Evolutionary conservation across 2,888 invertebrate genomes (phyloP), one percentile per base, ranked within the genome.

Genomic region (Ichneumon xanthorius): DNA sequence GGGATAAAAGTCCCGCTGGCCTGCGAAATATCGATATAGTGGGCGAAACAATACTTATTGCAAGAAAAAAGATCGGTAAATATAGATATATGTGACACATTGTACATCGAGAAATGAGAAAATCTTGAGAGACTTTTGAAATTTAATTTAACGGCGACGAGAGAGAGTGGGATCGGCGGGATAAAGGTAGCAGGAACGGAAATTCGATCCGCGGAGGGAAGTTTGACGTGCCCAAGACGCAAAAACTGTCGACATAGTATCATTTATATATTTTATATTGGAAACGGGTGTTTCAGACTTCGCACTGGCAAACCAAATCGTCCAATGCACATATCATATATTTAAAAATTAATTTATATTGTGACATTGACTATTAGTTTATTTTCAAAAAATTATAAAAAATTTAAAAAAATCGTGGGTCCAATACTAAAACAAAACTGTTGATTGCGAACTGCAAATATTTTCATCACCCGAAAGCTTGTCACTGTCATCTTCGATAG

Each of bases 391-490:
- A 11, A 7, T 19, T 1, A 22, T 58, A 14, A 22, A 22, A 22
- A 22, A 22, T 0, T 0, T 0, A 1, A 1, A 1, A 0, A 26
- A 58, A 26, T 58, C 5, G 1, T 26, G 11, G 22, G 4, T 22
- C 14, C 14, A 22, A 58, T 19, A 22, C 1, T 22, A 55, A 22
- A 6, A 26, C 19, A 26, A 26, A 7, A 77, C 16, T 5, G 50
- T 76, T n/a, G 67, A 33, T 50, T 67, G 77, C 91, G 92, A 33
- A 33, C 9, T 26, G 22, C 22, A 26, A 19, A 82, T 88, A 58
- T 92, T 92, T 0, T 92, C 92, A 40, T 93, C 92, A 85, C 88
- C 91, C 30, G 40, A 48, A 48, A 48, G 16, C 45, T 4, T 16
- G 16, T 48, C 45, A 48, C 45, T 0, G 16, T 48, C 45, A 48